Evolutionary conservation across 2,797 vertebrate species (phyloP), one percentile per base, ranked within the genome.

Genomic region (Malurus leucopterus): DNA sequence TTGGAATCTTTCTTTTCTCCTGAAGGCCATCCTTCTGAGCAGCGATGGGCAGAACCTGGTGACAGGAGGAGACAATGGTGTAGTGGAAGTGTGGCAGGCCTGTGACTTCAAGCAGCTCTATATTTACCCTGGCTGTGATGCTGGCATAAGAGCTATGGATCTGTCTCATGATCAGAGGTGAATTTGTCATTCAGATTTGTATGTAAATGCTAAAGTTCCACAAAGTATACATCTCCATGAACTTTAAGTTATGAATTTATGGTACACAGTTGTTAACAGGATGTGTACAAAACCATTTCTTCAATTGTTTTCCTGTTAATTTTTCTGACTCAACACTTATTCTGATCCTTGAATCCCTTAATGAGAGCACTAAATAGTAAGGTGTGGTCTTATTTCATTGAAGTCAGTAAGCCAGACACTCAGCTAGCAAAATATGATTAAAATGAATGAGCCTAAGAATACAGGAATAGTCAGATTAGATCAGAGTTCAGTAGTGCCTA

Each of bases 51-150:
- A 99, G 97, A 99, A 99, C 94, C 92, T 99, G 95, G 99, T 99
- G 96, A 99, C 98, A 2, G 99, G 99, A 51, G 99, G 99, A 38
- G 99, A 99, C 95, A 99, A 98, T 10, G 99, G 99, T 13, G 98
- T 99, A 65, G 99, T 99, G 83, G 98, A 99, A 96, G 99, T 99
- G 86, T 99, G 99, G 99, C 99, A 99, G 94, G 99, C 99, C 54
- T 99, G 99, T 83, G 99, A 99, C 97, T 99, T 99, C 96, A 99
- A 99, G 95, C 99, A 99, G 97, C 98, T 99, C 86, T 99, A 99
- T 95, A 98, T 99, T 96, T 99, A 99, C 94, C 99, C 99, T 2
- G 99, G 99, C 86, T 99, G 99, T 92, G 99, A 99, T 81, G 99
- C 99, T 41, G 99, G 99, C 91, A 99, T 99, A 93, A 98, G 99